Evolutionary conservation across 2,888 invertebrate genomes (phyloP).

Genomic region (Dryobota labecula): DNA sequence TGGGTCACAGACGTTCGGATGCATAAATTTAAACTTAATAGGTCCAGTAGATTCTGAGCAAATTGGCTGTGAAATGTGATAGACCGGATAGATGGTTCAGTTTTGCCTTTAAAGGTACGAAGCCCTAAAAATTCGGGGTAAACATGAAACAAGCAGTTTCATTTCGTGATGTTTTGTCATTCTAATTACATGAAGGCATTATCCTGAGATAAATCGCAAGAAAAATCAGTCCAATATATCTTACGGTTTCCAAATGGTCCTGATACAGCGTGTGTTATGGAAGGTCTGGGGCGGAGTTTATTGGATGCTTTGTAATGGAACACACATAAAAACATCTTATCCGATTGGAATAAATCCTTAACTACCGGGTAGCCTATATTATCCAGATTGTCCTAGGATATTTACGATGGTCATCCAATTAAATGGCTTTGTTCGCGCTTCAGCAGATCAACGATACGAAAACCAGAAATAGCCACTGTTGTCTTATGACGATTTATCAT

Average conservation of each 20-base stretch:
- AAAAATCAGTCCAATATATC: slow-evolving; percentile 24
- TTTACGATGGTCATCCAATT: slow-evolving; percentile 54
- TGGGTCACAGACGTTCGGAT: too few species aligned
- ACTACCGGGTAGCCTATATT: slow-evolving; percentile 38
- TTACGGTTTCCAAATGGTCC: slow-evolving; percentile 29
- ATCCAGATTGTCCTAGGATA: slow-evolving; percentile 49
- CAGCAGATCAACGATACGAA: slow-evolving; percentile 18
- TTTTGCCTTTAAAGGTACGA: too few species aligned
- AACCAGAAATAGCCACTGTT: slow-evolving; percentile 30
- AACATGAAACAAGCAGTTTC: neutral
- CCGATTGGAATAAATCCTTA: slow-evolving; percentile 55
- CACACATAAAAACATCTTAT: slow-evolving; percentile 57
- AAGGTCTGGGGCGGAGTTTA: slow-evolving; percentile 40
- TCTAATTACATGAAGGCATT: slow-evolving; percentile 38
- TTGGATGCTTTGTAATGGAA: slow-evolving; percentile 47
- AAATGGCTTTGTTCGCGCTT: slow-evolving; percentile 47
- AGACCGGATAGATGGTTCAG: too few species aligned
- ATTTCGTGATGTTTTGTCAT: slow-evolving; percentile 7
- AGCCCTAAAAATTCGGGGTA: neutral
- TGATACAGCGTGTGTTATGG: slow-evolving; percentile 19
- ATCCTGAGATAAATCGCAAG: slow-evolving; percentile 16
- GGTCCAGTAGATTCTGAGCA: too few species aligned
- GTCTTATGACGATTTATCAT: slow-evolving; percentile 21
- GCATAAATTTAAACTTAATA: too few species aligned
- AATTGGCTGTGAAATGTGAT: too few species aligned